Evolutionary conservation across 2,797 vertebrate genomes (phyloP).

Genomic region (Luscinia luscinia): DNA sequence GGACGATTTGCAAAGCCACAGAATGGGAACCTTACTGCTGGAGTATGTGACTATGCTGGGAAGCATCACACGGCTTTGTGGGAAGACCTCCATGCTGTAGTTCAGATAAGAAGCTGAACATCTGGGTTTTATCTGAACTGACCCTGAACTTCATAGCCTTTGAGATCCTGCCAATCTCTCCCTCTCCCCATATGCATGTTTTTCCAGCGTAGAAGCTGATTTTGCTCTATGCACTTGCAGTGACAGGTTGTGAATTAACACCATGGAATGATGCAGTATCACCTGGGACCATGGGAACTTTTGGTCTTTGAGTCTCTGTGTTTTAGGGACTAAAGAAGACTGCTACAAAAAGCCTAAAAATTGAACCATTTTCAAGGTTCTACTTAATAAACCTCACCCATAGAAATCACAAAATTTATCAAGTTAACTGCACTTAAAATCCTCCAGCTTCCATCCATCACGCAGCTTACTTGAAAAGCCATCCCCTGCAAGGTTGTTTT

Average conservation of each 20-base stretch:
- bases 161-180: constrained; percentile 11
- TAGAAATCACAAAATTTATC: neutral
- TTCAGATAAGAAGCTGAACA: constrained; percentile 34
- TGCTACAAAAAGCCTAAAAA: neutral
- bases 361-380: neutral
- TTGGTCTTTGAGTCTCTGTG: neutral
- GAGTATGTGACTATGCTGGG: neutral
- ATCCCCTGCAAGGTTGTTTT: neutral
- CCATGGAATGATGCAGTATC: neutral
- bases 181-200: neutral
- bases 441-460: neutral
- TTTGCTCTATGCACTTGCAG: neutral
- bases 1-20: neutral
- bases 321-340: neutral
- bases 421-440: neutral
- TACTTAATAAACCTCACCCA: neutral
- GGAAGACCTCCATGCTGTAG: neutral
- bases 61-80: neutral
- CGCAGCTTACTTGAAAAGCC: neutral
- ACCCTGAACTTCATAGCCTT: constrained; percentile 16
- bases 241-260: neutral
- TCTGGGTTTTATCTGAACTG: neutral
- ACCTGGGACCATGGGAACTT: neutral
- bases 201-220: neutral
- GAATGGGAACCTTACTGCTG: neutral